Conservation (phyloP, 2,888 invertebrate genomes). For the Pheosia tremula region DNA sequence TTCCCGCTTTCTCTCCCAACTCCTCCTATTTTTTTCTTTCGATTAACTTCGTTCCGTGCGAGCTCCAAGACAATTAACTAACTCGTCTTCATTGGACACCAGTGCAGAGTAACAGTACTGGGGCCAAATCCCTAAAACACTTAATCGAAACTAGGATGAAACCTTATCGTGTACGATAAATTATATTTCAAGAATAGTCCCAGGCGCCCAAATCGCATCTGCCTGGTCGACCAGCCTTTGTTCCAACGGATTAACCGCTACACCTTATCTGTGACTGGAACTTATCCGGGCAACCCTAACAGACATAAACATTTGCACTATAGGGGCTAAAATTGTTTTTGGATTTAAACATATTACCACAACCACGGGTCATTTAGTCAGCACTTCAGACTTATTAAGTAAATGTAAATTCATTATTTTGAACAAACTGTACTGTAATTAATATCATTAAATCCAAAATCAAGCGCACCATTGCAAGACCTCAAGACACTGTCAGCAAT, state of each 20-base stretch:
- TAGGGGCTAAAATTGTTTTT: neutral
- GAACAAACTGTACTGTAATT: too few relatives aligned
- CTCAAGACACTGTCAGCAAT: too few relatives aligned
- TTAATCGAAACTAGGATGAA: neutral
- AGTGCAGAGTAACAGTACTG: too few relatives aligned
- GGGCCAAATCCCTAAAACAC: too few relatives aligned
- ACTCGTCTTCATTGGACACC: too few relatives aligned
- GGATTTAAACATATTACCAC: neutral
- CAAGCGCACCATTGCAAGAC: too few relatives aligned
- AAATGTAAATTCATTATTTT: too few relatives aligned
- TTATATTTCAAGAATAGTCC: constrained; percentile 40
- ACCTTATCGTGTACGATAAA: constrained; percentile 6
- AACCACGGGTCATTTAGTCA: neutral
- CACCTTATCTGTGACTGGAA: constrained; percentile 56
- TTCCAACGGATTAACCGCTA: constrained; percentile 60
- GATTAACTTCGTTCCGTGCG: too few relatives aligned
- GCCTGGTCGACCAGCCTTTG: constrained; percentile 59
- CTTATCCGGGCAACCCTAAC: constrained; percentile 61
- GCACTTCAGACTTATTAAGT: neutral
- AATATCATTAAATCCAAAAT: too few relatives aligned
- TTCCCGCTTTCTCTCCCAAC: too few relatives aligned
- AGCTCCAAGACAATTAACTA: too few relatives aligned
- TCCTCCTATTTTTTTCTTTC: too few relatives aligned
- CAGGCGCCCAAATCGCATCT: constrained; percentile 41
- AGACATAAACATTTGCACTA: constrained; percentile 20